Conservation (phyloP, 2,797 vertebrate species). For the Phoeniculus purpureus region DNA sequence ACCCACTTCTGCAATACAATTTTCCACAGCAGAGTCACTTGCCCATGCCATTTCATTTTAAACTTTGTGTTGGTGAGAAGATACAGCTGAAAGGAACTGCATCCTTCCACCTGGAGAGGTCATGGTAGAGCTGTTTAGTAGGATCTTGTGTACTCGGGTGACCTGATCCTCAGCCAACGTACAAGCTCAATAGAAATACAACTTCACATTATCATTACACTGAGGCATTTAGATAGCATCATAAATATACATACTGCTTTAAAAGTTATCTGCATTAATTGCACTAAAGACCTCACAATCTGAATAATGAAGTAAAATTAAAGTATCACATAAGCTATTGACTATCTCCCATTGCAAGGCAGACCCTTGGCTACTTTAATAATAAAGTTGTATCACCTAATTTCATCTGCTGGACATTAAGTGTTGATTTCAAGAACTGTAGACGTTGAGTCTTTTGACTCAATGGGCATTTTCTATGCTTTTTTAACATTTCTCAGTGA, state of each 20-base stretch:
- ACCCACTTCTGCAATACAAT: background rate
- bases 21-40: background rate
- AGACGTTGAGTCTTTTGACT: background rate
- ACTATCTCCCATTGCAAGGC: background rate
- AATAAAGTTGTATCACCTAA: background rate
- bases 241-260: background rate
- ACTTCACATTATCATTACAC: background rate
- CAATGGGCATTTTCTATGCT: background rate
- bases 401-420: background rate
- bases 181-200: background rate
- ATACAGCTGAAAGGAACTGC: background rate
- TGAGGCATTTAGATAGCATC: background rate
- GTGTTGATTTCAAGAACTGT: background rate
- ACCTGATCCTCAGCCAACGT: background rate
- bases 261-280: background rate
- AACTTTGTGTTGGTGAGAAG: background rate
- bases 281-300: background rate
- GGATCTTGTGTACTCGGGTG: background rate
- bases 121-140: conserved; percentile 44
- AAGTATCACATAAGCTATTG: background rate
- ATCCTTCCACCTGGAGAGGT: conserved; percentile 53
- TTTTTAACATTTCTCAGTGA: background rate
- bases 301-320: conserved; percentile 25
- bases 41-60: background rate
- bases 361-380: background rate